Evolutionary conservation across 2,888 invertebrate genomes (phyloP).

Genomic region (Gibbula magus): DNA sequence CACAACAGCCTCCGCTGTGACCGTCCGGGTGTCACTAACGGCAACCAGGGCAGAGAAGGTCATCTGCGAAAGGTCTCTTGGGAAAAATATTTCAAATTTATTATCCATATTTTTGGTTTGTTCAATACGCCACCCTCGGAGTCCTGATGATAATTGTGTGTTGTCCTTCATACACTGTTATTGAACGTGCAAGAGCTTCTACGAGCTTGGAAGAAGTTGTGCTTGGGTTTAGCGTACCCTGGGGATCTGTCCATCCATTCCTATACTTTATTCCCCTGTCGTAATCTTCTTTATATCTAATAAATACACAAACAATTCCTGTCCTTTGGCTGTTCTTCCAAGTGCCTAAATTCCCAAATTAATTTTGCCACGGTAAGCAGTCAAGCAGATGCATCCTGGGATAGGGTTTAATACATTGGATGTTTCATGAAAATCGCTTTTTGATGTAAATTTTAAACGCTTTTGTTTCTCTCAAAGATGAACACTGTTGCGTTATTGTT

Average conservation of each 20-base stretch:
- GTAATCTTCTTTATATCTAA: not conserved
- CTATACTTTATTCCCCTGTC: not conserved
- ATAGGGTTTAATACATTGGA: too few relatives aligned
- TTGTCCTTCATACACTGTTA: not conserved
- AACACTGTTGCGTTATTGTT: too few relatives aligned
- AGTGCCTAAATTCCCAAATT: constrained; percentile 5
- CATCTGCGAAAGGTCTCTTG: not conserved
- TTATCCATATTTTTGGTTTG: constrained; percentile 6
- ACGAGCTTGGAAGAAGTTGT: not conserved
- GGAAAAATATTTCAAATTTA: constrained; percentile 16
- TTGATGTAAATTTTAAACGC: too few relatives aligned
- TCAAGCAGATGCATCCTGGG: too few relatives aligned
- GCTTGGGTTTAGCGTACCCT: not conserved
- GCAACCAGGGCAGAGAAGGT: not conserved
- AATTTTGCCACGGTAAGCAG: not conserved
- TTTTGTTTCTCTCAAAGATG: too few relatives aligned
- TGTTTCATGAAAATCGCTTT: too few relatives aligned
- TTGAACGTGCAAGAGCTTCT: not conserved
- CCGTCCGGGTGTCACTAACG: not conserved
- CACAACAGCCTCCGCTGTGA: constrained; percentile 1
- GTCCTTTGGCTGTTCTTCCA: not conserved
- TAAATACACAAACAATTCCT: not conserved
- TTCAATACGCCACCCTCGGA: constrained; percentile 4
- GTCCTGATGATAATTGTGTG: constrained; percentile 8
- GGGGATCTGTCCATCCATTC: not conserved